Conservation (phyloP, 2,888 invertebrate genomes). For the Drosophila mulleri region DNA sequence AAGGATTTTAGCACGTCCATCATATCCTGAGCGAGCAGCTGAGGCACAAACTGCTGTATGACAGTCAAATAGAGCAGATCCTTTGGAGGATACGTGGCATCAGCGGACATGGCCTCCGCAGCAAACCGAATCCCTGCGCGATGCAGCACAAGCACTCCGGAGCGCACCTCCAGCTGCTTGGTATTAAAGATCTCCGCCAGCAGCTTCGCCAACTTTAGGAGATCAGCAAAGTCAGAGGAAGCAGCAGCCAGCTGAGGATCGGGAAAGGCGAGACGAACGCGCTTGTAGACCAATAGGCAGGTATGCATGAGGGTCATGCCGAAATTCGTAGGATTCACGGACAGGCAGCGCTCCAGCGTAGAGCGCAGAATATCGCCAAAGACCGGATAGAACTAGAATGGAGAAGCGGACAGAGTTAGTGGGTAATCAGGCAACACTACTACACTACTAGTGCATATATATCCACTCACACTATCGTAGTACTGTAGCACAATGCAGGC, state of each 20-base stretch:
- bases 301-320: slow-evolving; percentile 70
- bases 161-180: slow-evolving; percentile 35
- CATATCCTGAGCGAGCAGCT: slow-evolving; percentile 57
- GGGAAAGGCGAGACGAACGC: slow-evolving; percentile 8
- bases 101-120: not conserved
- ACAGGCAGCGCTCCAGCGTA: slow-evolving; percentile 44
- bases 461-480: slow-evolving; percentile 46
- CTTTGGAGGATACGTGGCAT: slow-evolving; percentile 13
- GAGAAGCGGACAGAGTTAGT: fast-evolving
- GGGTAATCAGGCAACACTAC: fast-evolving
- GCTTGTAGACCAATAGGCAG: slow-evolving; percentile 31
- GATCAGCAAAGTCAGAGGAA: slow-evolving; percentile 31
- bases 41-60: slow-evolving; percentile 51
- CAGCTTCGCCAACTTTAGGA: slow-evolving; percentile 37
- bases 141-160: slow-evolving; percentile 42
- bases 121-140: slow-evolving; percentile 58
- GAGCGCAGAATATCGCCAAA: slow-evolving; percentile 59
- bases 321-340: slow-evolving; percentile 44
- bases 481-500: slow-evolving; percentile 37
- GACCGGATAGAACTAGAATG: slow-evolving; percentile 19
- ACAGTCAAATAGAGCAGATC: slow-evolving; percentile 45
- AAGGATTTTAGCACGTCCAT: slow-evolving; percentile 18
- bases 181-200: slow-evolving; percentile 36
- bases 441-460: not conserved
- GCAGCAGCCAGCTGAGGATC: not conserved